These are phyloP conservation scores for Melanotaenia pygmaea DNA, from an alignment of 2,797 vertebrate genomes.

Conservation along the genomic window DNA sequence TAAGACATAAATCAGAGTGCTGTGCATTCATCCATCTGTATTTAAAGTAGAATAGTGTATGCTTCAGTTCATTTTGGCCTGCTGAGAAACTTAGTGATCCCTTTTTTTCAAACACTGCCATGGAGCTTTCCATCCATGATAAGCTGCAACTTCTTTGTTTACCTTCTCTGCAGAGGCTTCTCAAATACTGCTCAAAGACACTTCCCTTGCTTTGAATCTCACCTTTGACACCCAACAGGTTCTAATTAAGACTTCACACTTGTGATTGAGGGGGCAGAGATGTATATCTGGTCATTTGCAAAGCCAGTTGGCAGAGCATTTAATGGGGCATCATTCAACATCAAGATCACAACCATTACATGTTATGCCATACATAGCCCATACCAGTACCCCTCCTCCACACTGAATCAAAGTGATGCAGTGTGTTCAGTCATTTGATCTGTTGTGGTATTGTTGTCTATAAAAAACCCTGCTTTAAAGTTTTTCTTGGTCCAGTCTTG, in stretches of 20 bases:
- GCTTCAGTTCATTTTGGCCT: neutral
- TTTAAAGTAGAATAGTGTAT: neutral
- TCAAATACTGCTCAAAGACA: neutral
- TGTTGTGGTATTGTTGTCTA: no score
- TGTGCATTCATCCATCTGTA: neutral
- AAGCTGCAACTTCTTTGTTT: neutral
- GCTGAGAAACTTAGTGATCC: neutral
- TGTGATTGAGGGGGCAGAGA: neutral
- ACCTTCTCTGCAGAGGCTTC: neutral
- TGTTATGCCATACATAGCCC: neutral
- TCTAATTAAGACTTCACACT: neutral
- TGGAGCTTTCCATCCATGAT: neutral
- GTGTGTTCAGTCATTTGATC: neutral
- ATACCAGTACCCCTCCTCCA: neutral
- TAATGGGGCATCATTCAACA: neutral
- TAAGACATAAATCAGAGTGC: neutral
- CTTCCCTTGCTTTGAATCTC: neutral
- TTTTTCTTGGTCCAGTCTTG: neutral
- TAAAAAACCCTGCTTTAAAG: neutral
- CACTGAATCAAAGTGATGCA: neutral
- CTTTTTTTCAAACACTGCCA: neutral
- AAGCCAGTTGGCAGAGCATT: neutral
- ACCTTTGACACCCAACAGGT: neutral
- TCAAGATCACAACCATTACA: neutral
- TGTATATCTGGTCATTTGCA: neutral